These are phyloP conservation scores for Apodemus speciosus DNA, from an alignment of 2,113 vertebrate species.

Conservation along the genomic window DNA sequence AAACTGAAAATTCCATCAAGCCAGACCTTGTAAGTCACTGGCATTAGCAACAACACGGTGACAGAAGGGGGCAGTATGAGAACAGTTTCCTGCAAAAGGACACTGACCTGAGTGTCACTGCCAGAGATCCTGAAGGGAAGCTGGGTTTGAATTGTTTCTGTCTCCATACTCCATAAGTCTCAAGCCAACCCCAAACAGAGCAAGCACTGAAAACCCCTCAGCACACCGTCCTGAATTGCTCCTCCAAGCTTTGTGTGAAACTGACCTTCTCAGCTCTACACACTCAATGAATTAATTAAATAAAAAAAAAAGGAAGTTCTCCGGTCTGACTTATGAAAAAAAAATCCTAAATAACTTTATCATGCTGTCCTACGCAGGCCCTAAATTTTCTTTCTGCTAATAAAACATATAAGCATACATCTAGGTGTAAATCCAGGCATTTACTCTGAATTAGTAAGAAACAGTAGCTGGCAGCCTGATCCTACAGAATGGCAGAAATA, in stretches of 20 bases:
- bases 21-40: neutral
- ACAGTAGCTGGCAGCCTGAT: neutral
- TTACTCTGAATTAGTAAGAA: slow-evolving; percentile 42
- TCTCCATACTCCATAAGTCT: neutral
- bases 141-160: neutral
- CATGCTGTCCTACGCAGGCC: neutral
- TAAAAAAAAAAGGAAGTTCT: slow-evolving; percentile 15
- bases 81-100: slow-evolving; percentile 1
- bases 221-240: neutral
- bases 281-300: neutral
- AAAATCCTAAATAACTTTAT: neutral
- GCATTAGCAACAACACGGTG: neutral
- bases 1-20: slow-evolving; percentile 39
- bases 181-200: neutral
- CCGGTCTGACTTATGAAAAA: neutral
- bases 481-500: neutral
- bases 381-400: slow-evolving; percentile 4
- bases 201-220: neutral
- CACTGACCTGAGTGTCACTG: neutral
- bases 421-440: neutral
- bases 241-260: neutral
- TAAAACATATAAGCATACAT: neutral
- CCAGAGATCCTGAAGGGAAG: neutral
- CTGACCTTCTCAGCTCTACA: neutral
- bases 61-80: slow-evolving; percentile 71